A percentile compares a stretch with the other conserved stretches of the same genome.
phyloP scores from a whole-genome alignment of 2,113 vertebrate genomes.

The Clarias gariepinus region DNA sequence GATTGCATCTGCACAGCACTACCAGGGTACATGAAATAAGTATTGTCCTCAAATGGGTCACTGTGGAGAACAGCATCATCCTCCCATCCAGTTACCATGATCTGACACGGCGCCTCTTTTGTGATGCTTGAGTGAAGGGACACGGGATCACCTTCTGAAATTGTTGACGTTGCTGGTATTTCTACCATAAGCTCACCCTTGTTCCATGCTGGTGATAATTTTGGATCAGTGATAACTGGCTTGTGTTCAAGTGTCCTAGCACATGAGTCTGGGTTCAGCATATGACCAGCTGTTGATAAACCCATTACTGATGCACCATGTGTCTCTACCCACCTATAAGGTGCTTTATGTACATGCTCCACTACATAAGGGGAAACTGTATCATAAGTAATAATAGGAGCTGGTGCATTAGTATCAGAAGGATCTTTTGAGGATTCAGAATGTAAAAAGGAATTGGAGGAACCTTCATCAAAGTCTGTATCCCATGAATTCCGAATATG shows the following conservation, averaged over 20 bases:
- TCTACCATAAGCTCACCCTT: background rate
- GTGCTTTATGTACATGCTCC: slow-evolving; percentile 54
- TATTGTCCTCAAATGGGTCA: slow-evolving; percentile 3
- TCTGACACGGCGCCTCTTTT: slow-evolving; percentile 55
- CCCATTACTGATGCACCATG: background rate
- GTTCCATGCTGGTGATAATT: background rate
- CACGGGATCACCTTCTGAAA: slow-evolving; percentile 9
- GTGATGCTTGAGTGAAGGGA: background rate
- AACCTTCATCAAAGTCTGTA: slow-evolving; percentile 33
- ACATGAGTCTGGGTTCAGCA: slow-evolving; percentile 1
- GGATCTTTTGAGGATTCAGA: background rate
- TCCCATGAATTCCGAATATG: background rate
- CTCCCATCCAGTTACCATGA: slow-evolving; percentile 69
- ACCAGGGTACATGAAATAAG: background rate
- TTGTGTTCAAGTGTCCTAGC: background rate
- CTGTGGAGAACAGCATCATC: background rate
- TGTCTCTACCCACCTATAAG: slow-evolving; percentile 51
- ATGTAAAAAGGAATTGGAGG: slow-evolving; percentile 3
- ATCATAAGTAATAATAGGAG: slow-evolving; percentile 59
- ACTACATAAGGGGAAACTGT: slow-evolving; percentile 63
- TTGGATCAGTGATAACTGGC: background rate
- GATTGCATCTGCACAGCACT: background rate
- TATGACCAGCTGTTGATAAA: background rate
- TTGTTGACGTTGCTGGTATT: background rate
- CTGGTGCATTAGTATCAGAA: slow-evolving; percentile 28